Base-by-base conservation (phyloP, 2,113 vertebrate genomes). In the Psettodes erumei region DNA sequence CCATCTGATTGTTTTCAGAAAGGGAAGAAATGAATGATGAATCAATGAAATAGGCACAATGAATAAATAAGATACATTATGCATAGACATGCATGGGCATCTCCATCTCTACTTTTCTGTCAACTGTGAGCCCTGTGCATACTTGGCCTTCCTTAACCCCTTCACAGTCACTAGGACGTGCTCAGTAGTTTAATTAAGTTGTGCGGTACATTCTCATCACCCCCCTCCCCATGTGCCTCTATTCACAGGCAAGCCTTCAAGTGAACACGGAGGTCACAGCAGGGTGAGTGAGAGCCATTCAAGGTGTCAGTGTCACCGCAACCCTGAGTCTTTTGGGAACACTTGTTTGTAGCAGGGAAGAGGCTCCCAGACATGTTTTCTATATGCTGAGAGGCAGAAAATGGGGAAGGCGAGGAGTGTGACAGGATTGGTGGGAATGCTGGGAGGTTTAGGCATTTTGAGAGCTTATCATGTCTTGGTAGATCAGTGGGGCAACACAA, bases 111-210 rank as follows among this genome's bases (percentile, higher is more conserved):
- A 53, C 50, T 43, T 71, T 58, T 61, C 30, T 79, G 61, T 58
- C 38, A 25, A 21, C 48, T 43, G 27, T 18, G 48, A 77, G 19
- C 38, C 13, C 10, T 69, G 37, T 58, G 56, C 32, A 19, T 71
- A 28, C 5, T 40, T 73, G 66, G 59, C 71, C 83, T 73, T 40
- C 38, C 61, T 80, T 74, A 69, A 81, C 82, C 75, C 32, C 38
- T 70, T 59, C 65, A 18, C 21, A 1, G 0, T 62, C 61, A 19
- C 58, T 47, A 32, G 77, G 58, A 82, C 42, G 33, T 85, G 81
- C 69, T 84, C 77, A 56, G 82, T 58, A 70, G 74, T 77, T 91
- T 88, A 90, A 91, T 91, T 75, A 89, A 86, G 86, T 77, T n/a
- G 71, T 67, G 47, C 30, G 59, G 21, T 58, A 40, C 23, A 33